Evolutionary conservation across 2,113 vertebrate genomes (phyloP).

Genomic region (Tonatia bakeri): DNA sequence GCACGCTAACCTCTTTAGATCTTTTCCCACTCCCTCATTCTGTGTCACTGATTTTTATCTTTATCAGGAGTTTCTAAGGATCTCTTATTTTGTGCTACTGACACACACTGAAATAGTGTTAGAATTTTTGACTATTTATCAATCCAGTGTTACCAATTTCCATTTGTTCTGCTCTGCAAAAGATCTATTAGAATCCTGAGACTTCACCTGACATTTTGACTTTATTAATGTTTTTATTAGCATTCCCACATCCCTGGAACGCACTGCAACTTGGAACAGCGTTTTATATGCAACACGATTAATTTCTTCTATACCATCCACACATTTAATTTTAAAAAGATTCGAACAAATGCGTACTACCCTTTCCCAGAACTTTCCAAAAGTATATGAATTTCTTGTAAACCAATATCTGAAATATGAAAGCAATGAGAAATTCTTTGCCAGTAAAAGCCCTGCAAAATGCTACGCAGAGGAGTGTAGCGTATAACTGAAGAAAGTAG

Average conservation of each 20-base stretch:
- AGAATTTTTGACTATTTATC: background rate
- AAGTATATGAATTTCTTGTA: constrained; percentile 60
- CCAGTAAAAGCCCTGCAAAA: constrained; percentile 57
- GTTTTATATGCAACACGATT: constrained; percentile 13
- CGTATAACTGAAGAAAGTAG: constrained; percentile 17
- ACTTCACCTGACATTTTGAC: background rate
- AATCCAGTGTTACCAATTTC: background rate
- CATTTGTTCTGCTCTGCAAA: background rate
- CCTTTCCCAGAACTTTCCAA: constrained; percentile 63
- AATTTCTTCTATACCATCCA: constrained; percentile 3
- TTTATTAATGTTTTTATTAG: constrained; percentile 40
- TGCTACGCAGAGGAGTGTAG: background rate
- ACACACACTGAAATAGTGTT: background rate
- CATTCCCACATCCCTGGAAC: background rate
- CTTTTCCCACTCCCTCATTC: background rate
- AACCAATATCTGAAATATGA: constrained; percentile 58
- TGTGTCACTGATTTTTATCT: background rate
- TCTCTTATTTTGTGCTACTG: background rate
- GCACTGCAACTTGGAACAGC: background rate
- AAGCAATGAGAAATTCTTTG: constrained; percentile 51
- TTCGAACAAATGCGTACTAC: constrained; percentile 18
- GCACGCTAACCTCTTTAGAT: background rate
- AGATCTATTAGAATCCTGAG: background rate
- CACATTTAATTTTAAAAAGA: constrained; percentile 20
- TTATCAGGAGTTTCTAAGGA: background rate